Conservation (phyloP, 2,113 vertebrate species). For the Calonectris borealis region DNA sequence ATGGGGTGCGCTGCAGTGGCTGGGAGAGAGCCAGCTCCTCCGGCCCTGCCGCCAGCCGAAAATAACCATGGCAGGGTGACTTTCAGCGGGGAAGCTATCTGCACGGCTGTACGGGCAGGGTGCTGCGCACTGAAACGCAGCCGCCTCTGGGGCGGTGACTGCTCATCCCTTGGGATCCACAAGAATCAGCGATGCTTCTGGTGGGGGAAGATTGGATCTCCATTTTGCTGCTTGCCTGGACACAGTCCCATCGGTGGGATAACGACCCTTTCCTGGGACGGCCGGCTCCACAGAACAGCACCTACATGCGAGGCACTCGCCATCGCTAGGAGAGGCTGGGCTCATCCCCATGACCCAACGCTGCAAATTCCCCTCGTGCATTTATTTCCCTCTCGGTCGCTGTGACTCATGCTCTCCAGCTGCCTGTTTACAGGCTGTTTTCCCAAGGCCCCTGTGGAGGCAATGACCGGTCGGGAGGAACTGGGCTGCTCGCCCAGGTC, state of each 20-base stretch:
- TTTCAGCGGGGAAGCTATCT: neutral
- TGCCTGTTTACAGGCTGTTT: constrained; percentile 46
- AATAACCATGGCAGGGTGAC: constrained; percentile 6
- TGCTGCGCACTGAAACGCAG: neutral
- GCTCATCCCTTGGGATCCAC: neutral
- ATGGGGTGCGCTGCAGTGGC: neutral
- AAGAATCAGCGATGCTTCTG: neutral
- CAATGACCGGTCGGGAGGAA: neutral
- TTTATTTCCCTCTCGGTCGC: constrained; percentile 9
- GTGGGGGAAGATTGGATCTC: neutral
- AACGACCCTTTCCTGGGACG: neutral
- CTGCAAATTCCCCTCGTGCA: constrained; percentile 15
- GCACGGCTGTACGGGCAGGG: neutral
- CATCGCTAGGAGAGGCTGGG: neutral
- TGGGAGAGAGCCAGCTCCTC: constrained; percentile 27
- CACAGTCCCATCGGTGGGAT: neutral
- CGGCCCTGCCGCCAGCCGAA: neutral
- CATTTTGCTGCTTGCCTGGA: neutral
- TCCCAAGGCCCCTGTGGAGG: neutral
- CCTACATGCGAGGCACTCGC: neutral
- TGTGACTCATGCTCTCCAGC: constrained; percentile 53
- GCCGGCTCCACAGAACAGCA: neutral
- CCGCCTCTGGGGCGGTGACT: neutral
- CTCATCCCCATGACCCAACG: neutral
- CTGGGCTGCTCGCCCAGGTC: neutral